Base-by-base conservation (phyloP, 2,113 vertebrate species). In the Actenoides lindsayi region DNA sequence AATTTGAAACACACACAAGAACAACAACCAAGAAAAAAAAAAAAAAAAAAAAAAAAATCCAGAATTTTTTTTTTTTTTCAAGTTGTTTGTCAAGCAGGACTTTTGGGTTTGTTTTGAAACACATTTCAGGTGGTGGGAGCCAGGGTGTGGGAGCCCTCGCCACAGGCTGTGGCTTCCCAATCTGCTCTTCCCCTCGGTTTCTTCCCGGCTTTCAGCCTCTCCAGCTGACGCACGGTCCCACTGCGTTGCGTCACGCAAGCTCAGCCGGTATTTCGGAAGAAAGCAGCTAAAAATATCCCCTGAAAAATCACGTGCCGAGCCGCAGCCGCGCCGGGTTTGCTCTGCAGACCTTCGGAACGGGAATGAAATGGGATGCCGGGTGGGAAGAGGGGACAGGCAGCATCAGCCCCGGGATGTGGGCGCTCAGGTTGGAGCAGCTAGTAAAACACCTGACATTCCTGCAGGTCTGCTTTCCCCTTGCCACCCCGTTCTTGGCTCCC, bases 1-100 rank as follows among this genome's bases (percentile, higher is more conserved):
- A 96, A 97, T 97, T 94, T 96, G 91, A 95, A 96, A 83, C 93
- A 93, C 35, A 77, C 50, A 88, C 44, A 74, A 94, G 78, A 94
- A 84, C 35, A 73, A 50, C 11, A 44, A n/a, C n/a, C 37, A 37
- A 37, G 37, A 37, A 37, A 37, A 41, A 48, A 51, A 56, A 39
- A 37, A 37, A 37, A 41, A 48, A 51, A 56, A 39, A 41, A 60
- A 85, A 91, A 93, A 71, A 70, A 48, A 93, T 96, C 92, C 93
- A 86, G 59, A 74, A 21, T 46, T 42, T 57, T 44, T n/a, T n/a
- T n/a, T n/a, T n/a, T n/a, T n/a, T 56, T 31, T 31, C 1, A 10
- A 16, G 51, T 11, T 80, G 86, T 94, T 94, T 70, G 35, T 82
- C 87, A 73, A 48, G 84, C 24, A 57, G 84, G 60, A 56, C 63